Percentiles rank a stretch among this genome's conserved stretches.
Evolutionary conservation across 2,797 vertebrate genomes (phyloP).

Genomic region (Oreochromis grahami): DNA sequence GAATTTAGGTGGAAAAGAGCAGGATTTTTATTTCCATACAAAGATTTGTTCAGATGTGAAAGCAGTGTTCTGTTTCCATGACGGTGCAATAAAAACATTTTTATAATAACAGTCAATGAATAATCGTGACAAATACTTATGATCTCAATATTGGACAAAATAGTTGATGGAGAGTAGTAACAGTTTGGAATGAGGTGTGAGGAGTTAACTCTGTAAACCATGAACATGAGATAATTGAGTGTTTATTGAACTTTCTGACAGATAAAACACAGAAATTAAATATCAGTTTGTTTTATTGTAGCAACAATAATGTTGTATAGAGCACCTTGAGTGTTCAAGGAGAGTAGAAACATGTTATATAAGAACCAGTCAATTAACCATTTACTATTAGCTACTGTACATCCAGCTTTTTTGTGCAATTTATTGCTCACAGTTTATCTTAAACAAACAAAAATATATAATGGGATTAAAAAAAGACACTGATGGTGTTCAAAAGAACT

Average conservation of each 20-base stretch:
- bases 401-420: neutral
- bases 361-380: no score
- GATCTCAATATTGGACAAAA: neutral
- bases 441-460: neutral
- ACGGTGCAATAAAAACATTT: neutral
- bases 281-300: neutral
- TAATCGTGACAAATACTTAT: neutral
- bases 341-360: neutral
- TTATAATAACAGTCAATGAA: neutral
- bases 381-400: neutral
- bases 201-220: no score
- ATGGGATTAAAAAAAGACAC: no score
- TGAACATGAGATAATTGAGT: no score
- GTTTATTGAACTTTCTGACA: no score
- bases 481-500: neutral
- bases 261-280: no score
- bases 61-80: fast-evolving
- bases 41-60: neutral
- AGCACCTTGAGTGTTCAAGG: neutral
- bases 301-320: neutral
- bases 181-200: neutral
- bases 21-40: neutral
- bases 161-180: neutral
- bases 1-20: neutral
- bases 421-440: neutral